phyloP scores from a whole-genome alignment of 2,888 invertebrate species.

The Aphidius colemani region DNA sequence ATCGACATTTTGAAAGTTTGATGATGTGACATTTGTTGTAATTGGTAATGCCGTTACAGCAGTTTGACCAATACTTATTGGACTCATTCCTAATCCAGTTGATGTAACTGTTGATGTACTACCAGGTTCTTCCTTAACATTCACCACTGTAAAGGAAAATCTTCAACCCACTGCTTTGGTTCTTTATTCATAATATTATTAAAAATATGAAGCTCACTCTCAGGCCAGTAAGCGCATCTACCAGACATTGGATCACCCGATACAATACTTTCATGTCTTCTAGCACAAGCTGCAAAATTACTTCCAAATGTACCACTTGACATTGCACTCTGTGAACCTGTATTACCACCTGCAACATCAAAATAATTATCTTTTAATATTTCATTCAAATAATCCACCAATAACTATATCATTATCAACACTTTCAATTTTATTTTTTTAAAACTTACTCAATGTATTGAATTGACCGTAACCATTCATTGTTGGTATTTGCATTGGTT shows the following conservation, averaged over 20 bases:
- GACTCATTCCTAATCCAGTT: slow-evolving; percentile 39
- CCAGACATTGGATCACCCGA: slow-evolving; percentile 44
- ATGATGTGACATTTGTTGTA: slow-evolving; percentile 50
- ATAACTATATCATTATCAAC: too few relatives aligned
- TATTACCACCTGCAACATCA: slow-evolving; percentile 55
- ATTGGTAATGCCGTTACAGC: slow-evolving; percentile 48
- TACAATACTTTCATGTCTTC: slow-evolving; percentile 49
- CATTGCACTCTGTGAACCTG: slow-evolving; percentile 47
- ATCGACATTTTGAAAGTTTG: slow-evolving; percentile 49
- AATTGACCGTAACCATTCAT: slow-evolving; percentile 61
- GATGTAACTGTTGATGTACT: slow-evolving; percentile 47
- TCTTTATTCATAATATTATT: background rate
- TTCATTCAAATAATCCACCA: too few relatives aligned
- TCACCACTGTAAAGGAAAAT: slow-evolving; percentile 43
- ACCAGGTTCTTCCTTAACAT: slow-evolving; percentile 56
- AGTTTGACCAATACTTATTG: slow-evolving; percentile 46
- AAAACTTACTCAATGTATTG: slow-evolving; percentile 58
- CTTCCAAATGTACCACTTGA: slow-evolving; percentile 46
- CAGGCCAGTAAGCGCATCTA: slow-evolving; percentile 53
- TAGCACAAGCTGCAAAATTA: slow-evolving; percentile 49
- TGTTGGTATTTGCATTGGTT: slow-evolving; percentile 59
- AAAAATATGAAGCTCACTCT: slow-evolving; percentile 42
- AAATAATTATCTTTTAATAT: slow-evolving; percentile 47
- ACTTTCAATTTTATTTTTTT: background rate
- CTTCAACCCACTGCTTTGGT: background rate